These are phyloP conservation scores for Clusia tigrina DNA, from an alignment of 2,888 invertebrate genomes.

Conservation along the genomic window DNA sequence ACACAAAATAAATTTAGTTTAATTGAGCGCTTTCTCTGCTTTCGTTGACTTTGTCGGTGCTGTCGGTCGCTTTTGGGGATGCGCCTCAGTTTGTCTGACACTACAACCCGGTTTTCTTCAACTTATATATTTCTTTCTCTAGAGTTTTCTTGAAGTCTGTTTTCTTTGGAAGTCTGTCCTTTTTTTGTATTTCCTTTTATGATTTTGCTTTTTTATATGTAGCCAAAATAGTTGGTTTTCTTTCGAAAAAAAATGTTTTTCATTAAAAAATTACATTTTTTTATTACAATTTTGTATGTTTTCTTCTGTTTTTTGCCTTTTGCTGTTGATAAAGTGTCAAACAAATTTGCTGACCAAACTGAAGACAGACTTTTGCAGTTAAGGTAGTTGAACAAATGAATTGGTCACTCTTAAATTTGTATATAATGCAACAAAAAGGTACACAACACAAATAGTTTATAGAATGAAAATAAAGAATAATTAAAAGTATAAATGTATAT, in stretches of 20 bases:
- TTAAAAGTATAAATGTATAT: slow-evolving; percentile 4
- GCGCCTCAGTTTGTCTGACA: background rate
- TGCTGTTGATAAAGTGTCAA: slow-evolving; percentile 31
- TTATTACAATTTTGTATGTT: slow-evolving; percentile 21
- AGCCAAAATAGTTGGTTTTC: background rate
- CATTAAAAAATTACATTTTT: background rate
- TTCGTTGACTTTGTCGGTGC: slow-evolving; percentile 9
- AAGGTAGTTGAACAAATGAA: slow-evolving; percentile 30
- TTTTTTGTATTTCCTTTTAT: slow-evolving; percentile 21
- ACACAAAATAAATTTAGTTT: slow-evolving; percentile 50
- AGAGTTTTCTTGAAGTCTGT: no score
- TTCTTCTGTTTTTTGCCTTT: background rate
- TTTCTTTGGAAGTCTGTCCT: background rate
- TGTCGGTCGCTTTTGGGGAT: background rate
- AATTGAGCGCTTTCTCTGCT: slow-evolving; percentile 33
- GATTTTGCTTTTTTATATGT: slow-evolving; percentile 19
- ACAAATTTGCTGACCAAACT: slow-evolving; percentile 29
- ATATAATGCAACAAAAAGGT: background rate
- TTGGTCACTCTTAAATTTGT: background rate
- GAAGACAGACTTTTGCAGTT: slow-evolving; percentile 31
- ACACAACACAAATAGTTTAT: slow-evolving; percentile 8
- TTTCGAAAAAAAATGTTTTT: slow-evolving; percentile 8
- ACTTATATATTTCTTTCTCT: no score
- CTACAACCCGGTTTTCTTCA: background rate
- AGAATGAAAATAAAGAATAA: slow-evolving; percentile 5